A percentile compares a stretch with the other conserved stretches of the same genome.
These are phyloP conservation scores for Herminia tarsipennalis DNA, from an alignment of 2,888 invertebrate genomes.

Conservation along the genomic window DNA sequence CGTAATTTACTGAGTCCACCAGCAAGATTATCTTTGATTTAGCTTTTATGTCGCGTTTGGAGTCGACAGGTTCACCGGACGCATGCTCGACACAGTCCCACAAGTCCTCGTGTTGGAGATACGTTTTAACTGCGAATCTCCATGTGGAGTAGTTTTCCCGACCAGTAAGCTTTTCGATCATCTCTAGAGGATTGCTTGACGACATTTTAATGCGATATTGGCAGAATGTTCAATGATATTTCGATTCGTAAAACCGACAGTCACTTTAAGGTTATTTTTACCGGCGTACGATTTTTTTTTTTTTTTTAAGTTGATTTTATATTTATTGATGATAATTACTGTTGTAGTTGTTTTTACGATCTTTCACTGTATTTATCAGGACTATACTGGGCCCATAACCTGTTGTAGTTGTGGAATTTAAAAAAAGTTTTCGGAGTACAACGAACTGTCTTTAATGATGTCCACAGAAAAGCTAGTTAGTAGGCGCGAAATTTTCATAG, in stretches of 20 bases:
- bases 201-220: conserved; percentile 5
- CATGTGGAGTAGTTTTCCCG: not conserved
- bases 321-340: no score
- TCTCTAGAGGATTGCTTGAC: not conserved
- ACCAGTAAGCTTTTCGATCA: not conserved
- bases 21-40: not conserved
- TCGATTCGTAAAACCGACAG: no score
- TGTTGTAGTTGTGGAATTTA: no score
- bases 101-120: not conserved
- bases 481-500: no score
- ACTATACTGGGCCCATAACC: not conserved
- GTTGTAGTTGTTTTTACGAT: no score
- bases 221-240: no score
- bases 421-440: no score
- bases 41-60: not conserved
- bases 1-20: not conserved
- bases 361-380: not conserved
- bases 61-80: not conserved
- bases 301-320: no score
- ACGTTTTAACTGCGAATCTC: not conserved
- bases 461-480: no score
- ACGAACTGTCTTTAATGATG: no score
- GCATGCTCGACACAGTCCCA: not conserved
- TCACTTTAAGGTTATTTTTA: no score
- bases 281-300: not conserved